Conservation (phyloP, 2,888 invertebrate species). For the Pelosia muscerda region DNA sequence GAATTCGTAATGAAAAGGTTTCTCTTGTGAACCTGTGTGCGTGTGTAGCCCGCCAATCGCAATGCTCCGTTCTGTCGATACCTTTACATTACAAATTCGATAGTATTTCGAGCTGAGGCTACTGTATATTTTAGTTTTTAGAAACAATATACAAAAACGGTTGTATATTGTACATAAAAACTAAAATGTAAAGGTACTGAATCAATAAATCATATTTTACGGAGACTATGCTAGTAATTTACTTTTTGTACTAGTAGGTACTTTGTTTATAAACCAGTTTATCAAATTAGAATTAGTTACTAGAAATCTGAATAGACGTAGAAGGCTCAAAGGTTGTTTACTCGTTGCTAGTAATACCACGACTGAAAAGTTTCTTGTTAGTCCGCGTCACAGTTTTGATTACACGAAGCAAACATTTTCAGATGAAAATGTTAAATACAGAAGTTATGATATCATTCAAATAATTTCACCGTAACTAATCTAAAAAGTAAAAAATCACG, state of each 20-base stretch:
- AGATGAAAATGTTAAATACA: background rate
- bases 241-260: too few relatives aligned
- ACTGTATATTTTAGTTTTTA: too few relatives aligned
- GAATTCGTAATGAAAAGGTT: too few relatives aligned
- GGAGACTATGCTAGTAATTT: background rate
- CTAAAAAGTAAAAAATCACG: background rate
- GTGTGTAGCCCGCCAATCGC: too few relatives aligned
- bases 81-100: too few relatives aligned
- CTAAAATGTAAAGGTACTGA: too few relatives aligned
- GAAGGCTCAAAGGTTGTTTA: slow-evolving; percentile 6
- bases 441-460: slow-evolving; percentile 3
- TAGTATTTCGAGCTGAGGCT: too few relatives aligned
- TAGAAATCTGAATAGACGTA: background rate
- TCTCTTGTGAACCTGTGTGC: too few relatives aligned
- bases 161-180: too few relatives aligned
- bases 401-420: slow-evolving; percentile 7
- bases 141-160: too few relatives aligned
- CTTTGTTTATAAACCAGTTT: background rate
- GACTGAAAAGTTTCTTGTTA: slow-evolving; percentile 9
- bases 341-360: slow-evolving; percentile 7
- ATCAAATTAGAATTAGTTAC: slow-evolving; percentile 4
- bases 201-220: too few relatives aligned
- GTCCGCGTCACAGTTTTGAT: slow-evolving; percentile 4
- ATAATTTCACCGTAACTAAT: background rate
- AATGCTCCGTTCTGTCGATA: too few relatives aligned